Conservation (phyloP, 2,113 vertebrate species). For the Crypturellus undulatus region DNA sequence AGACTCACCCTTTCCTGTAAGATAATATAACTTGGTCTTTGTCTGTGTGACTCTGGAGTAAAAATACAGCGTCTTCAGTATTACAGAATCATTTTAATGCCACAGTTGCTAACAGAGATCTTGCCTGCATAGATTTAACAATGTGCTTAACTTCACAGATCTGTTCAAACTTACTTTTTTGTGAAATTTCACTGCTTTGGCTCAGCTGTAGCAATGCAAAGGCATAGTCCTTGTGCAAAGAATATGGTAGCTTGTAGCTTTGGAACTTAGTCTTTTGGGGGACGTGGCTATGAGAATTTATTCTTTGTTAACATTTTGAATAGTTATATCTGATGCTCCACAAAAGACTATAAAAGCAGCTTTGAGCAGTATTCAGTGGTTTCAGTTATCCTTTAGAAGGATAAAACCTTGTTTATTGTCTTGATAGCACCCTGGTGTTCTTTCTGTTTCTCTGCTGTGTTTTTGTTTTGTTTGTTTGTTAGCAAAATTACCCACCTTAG, state of each 20-base stretch:
- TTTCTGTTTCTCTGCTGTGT: neutral
- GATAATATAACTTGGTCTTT: slow-evolving; percentile 57
- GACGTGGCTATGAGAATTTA: neutral
- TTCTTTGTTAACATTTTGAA: neutral
- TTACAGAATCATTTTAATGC: slow-evolving; percentile 11
- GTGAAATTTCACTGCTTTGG: neutral
- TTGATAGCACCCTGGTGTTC: neutral
- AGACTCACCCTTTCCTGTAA: slow-evolving; percentile 82
- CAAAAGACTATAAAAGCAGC: too few species aligned
- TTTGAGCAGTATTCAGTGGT: neutral
- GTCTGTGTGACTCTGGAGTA: slow-evolving; percentile 60
- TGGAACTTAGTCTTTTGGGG: neutral
- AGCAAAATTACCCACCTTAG: neutral
- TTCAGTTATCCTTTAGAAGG: neutral
- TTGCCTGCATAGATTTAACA: neutral
- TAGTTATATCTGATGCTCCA: too few species aligned
- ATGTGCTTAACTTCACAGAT: neutral
- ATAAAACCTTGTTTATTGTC: neutral
- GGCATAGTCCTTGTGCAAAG: neutral
- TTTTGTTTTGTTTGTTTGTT: neutral
- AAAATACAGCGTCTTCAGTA: slow-evolving; percentile 26
- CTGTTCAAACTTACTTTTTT: neutral
- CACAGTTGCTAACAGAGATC: neutral
- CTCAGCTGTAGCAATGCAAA: neutral
- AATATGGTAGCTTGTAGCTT: neutral